phyloP scores from a whole-genome alignment of 2,888 invertebrate genomes.

The Agrochola lychnidis region DNA sequence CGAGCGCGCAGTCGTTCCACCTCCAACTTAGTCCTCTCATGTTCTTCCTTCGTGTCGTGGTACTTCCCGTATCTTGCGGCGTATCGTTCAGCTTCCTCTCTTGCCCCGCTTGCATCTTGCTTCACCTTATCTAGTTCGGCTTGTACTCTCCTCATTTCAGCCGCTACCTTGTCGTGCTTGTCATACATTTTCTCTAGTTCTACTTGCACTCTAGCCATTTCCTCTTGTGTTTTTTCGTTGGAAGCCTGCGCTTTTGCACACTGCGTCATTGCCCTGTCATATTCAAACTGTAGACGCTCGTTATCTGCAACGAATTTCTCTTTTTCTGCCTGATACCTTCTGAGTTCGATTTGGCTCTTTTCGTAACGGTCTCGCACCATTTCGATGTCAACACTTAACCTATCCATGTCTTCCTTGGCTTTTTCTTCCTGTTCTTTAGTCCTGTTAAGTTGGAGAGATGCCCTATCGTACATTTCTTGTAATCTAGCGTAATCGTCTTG shows the following conservation, averaged over 20 bases:
- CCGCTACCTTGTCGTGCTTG: conserved; percentile 96
- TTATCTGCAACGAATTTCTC: conserved; percentile 96
- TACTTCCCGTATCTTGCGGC: conserved; percentile 94
- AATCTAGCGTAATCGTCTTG: conserved; percentile 96
- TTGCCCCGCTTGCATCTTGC: conserved; percentile 93
- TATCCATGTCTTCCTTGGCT: conserved; percentile 95
- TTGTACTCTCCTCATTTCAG: conserved; percentile 95
- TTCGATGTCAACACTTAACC: conserved; percentile 94
- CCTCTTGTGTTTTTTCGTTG: conserved; percentile 97
- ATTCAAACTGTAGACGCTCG: conserved; percentile 95
- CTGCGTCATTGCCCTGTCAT: conserved; percentile 96
- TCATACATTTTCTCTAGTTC: conserved; percentile 98
- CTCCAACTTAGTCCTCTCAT: conserved; percentile 94
- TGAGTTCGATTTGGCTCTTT: conserved; percentile 95
- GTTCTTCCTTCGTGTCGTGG: conserved; percentile 94
- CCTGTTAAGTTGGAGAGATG: conserved; percentile 95
- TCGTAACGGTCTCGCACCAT: conserved; percentile 97
- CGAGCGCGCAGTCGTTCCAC: conserved; percentile 95
- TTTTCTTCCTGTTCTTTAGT: conserved; percentile 98
- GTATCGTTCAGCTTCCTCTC: conserved; percentile 94
- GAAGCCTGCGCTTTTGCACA: conserved; percentile 95
- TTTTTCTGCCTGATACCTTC: conserved; percentile 95
- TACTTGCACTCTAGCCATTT: conserved; percentile 95
- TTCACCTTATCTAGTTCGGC: conserved; percentile 93
- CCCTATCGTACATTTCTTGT: conserved; percentile 97